Base-by-base conservation (phyloP, 2,113 vertebrate genomes). In the Dicentrarchus labrax region DNA sequence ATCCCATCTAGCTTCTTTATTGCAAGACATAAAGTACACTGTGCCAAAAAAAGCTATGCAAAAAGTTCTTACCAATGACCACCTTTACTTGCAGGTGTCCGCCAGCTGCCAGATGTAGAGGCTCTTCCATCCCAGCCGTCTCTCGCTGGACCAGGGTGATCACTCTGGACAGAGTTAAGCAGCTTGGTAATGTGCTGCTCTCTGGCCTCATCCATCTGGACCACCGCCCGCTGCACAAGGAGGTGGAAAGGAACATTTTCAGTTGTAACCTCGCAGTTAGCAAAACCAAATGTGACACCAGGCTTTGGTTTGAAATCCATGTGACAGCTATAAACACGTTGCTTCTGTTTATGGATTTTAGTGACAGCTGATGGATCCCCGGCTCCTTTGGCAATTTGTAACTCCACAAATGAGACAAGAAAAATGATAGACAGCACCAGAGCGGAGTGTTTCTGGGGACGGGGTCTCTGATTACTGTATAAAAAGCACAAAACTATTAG, bases 161-260 rank as follows among this genome's bases (percentile, higher is more conserved):
- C 92, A 16, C 64, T 88, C 82, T 99, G 97, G 65, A 99, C 98
- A 0, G 96, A 96, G 65, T 94, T 97, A 17, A 99, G 94, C 48
- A 99, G 94, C 83, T 96, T 96, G 57, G 97, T 97, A 54, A 99
- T 99, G 10, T 97, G 97, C 80, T 99, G 96, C 89, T 99, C 98
- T 90, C 98, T 92, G 39, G 94, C 95, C 80, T 98, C 97, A 77
- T 99, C 98, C 98, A 99, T 99, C 21, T 96, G 96, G 66, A 99
- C 98, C 0, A 99, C 96, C 0, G 98, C 97, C 86, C 98, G 96
- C 98, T 99, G 60, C 4, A 83, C 16, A 88, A 2, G 5, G 56
- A n/a, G 62, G 24, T 4, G 15, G 1, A 75, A 74, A 13, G 3
- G 30, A 30, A 30, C 30, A 30, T 30, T 30, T 64, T 83, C 12